Evolutionary conservation across 2,113 vertebrate genomes (phyloP), one percentile per base, ranked within the genome.

Genomic region (Arenaria interpres): DNA sequence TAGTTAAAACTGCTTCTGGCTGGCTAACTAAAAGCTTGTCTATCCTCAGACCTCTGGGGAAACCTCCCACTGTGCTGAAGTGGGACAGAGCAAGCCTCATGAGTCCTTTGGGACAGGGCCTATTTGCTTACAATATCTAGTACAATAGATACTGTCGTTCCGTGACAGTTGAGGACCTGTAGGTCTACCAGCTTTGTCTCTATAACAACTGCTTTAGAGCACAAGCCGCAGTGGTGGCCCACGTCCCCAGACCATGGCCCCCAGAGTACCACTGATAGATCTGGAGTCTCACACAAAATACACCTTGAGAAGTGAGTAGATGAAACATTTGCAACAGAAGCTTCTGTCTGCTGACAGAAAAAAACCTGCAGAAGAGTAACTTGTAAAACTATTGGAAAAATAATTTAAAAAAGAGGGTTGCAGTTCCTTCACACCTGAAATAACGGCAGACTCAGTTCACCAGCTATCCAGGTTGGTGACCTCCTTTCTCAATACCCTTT

Each of bases 361-460:
- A 46, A 79, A 48, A 59, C 4, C n/a, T 23, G n/a, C 68, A 88
- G 50, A 81, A 84, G n/a, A 0, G 0, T 25, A 84, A 59, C 24
- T 92, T 89, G 28, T 37, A 37, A 81, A 71, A 46, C 11, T 48
- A 21, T 6, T 28, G 39, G 16, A 9, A 79, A 72, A 82, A 62
- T 14, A 80, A 30, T 50, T 28, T 4, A 8, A 63, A 41, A 37
- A 18, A 35, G 9, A 50, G 28, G n/a, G 13, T 33, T 69, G 48
- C 20, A 35, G 54, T 23, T 74, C 43, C 43, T 45, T 91, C 53
- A 77, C 72, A 85, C 51, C 37, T 86, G 39, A 73, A 91, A 41
- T 88, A 92, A 83, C 7, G 16, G 46, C 68, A 87, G 83, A 84
- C 39, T 90, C 51, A 21, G 79, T 63, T 93, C 79, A 96, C 33